Evolutionary conservation across 2,113 vertebrate genomes (phyloP).

Genomic region (Alaudala cheleensis): DNA sequence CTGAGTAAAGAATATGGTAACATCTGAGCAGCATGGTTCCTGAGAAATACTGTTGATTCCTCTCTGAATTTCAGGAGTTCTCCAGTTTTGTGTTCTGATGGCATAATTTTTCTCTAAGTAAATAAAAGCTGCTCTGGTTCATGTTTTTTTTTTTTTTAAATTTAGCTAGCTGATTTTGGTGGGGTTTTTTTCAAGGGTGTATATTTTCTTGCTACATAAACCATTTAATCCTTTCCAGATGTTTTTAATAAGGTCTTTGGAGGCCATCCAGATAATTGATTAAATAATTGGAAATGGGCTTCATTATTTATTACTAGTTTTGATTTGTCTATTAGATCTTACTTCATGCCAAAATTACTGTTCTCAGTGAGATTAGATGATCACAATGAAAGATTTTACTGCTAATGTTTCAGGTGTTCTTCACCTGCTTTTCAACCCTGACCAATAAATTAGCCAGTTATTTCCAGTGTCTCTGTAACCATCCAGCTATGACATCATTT

Average conservation of each 20-base stretch:
- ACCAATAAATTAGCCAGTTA: neutral
- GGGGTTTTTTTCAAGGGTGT: neutral
- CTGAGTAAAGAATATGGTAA: neutral
- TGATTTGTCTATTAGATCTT: neutral
- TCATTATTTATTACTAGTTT: neutral
- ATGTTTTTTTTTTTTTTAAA: neutral
- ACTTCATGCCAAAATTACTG: neutral
- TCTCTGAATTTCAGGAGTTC: neutral
- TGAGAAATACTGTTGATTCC: neutral
- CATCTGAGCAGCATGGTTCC: neutral
- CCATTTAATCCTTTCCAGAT: neutral
- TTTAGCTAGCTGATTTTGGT: neutral
- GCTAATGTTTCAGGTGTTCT: neutral
- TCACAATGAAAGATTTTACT: neutral
- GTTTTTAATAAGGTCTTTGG: neutral
- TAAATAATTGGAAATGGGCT: neutral
- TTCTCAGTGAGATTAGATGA: neutral
- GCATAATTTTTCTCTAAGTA: neutral
- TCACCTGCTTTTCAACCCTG: neutral
- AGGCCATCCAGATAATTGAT: neutral
- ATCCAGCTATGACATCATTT: neutral
- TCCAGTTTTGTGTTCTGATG: neutral
- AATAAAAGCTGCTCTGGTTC: fast-evolving
- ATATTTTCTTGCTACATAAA: neutral
- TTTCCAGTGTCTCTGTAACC: neutral